These are phyloP conservation scores for Parnassius orleans DNA, from an alignment of 2,888 invertebrate species.

Conservation along the genomic window DNA sequence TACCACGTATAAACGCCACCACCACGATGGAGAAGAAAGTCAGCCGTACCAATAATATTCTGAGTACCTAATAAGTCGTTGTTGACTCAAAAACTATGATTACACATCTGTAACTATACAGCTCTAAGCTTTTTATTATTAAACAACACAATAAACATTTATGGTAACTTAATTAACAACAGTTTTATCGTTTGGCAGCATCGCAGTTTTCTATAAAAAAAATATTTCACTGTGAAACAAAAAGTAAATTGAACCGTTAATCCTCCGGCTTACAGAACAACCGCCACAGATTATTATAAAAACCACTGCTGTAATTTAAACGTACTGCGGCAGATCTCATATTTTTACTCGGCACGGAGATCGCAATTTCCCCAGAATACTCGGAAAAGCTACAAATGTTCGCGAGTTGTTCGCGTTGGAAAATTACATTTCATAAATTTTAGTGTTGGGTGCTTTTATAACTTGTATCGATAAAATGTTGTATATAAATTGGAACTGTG, in stretches of 20 bases:
- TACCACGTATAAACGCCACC: too few relatives aligned
- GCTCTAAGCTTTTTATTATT: too few relatives aligned
- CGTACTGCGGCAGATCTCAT: constrained; percentile 70
- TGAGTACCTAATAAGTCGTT: too few relatives aligned
- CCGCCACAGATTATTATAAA: constrained; percentile 64
- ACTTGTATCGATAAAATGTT: constrained; percentile 28
- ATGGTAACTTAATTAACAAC: background rate
- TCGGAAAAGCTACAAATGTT: constrained; percentile 80
- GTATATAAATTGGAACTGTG: background rate
- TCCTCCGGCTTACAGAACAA: constrained; percentile 30
- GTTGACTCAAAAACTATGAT: too few relatives aligned
- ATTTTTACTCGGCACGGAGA: constrained; percentile 64
- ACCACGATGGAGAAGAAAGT: too few relatives aligned
- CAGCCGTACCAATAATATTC: too few relatives aligned
- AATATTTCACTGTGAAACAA: background rate
- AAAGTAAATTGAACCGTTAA: constrained; percentile 21
- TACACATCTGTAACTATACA: too few relatives aligned
- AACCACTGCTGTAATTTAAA: constrained; percentile 70
- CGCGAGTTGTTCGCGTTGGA: constrained; percentile 70
- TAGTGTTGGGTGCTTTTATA: constrained; percentile 49
- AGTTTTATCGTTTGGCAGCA: background rate
- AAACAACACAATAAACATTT: too few relatives aligned
- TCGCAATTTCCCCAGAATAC: constrained; percentile 77
- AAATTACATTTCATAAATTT: constrained; percentile 79
- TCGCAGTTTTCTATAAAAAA: background rate